phyloP scores from a whole-genome alignment of 1,140 invertebrate species.

The Bombus balteatus region DNA sequence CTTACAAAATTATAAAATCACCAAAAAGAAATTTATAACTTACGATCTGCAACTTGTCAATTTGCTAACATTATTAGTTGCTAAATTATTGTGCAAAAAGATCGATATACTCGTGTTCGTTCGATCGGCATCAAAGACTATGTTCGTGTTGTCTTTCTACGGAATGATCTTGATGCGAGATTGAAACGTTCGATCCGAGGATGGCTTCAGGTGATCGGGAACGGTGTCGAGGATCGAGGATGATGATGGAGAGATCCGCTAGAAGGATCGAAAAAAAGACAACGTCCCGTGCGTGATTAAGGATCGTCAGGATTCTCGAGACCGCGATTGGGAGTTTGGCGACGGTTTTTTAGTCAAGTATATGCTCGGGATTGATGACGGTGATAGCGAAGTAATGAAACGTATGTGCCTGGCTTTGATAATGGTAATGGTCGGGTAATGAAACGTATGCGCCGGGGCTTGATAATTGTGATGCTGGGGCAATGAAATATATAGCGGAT shows the following conservation, averaged over 20 bases:
- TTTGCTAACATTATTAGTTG: background rate
- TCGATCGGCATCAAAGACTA: background rate
- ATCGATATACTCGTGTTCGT: background rate
- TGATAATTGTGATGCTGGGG: background rate
- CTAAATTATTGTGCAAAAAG: background rate
- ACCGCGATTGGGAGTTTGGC: background rate
- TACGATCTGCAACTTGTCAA: too few relatives aligned
- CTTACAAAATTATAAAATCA: too few relatives aligned
- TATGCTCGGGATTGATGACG: background rate
- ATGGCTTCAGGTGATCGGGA: background rate
- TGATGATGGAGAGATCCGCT: background rate
- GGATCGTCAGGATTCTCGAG: background rate
- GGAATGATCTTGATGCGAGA: background rate
- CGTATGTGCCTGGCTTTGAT: background rate
- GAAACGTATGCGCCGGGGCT: background rate
- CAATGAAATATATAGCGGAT: background rate
- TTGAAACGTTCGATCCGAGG: constrained; percentile 34
- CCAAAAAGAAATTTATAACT: too few relatives aligned
- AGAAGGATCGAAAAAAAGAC: background rate
- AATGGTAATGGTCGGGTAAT: background rate
- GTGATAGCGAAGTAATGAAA: background rate
- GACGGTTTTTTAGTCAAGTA: background rate
- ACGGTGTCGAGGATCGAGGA: background rate
- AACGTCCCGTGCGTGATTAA: too few relatives aligned
- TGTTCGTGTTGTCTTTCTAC: background rate